Evolutionary conservation across 2,113 vertebrate genomes (phyloP), one percentile per base, ranked within the genome.

Genomic region (Seriola quinqueradiata): DNA sequence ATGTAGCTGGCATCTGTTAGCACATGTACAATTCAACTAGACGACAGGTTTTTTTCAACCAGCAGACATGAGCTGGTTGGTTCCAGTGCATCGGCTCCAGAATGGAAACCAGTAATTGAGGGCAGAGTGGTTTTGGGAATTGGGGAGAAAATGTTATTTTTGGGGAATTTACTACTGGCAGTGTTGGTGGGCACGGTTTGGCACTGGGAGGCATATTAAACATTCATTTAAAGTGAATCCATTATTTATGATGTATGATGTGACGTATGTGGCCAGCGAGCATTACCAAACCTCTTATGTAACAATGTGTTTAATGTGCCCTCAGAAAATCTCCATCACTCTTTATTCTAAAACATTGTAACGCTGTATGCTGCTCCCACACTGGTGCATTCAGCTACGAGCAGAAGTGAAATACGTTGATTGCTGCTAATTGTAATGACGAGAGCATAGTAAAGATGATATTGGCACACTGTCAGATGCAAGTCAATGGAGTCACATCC

Each of bases 171-270:
- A 64, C 76, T 48, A 10, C 58, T 86, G 81, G 82, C 60, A 57
- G 36, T 28, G 71, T 68, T 66, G 25, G 72, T 83, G 65, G 64
- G 73, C 61, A 70, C 61, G 40, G 14, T 75, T 68, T 86, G 61
- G 82, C 25, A 1, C 13, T 59, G 9, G 70, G 52, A 73, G 19
- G 58, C 34, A 5, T 68, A 68, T 50, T 34, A 85, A 80, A 75
- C 48, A 82, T 82, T 83, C 1, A 86, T 81, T 60, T 12, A n/a
- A 75, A 75, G 19, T 16, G n/a, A 69, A 79, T 88, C 1, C 16
- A 79, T 82, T 61, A 82, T 90, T 87, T 65, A 89, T 61, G 12
- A 69, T 59, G 50, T 74, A 75, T 85, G 78, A 85, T 79, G 64
- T 55, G 59, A 84, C 34, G 57, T 69, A 3, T 54, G 70, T 80